Evolutionary conservation across 2,888 invertebrate genomes (phyloP), one percentile per base, ranked within the genome.

Genomic region (Tenthredo livida): DNA sequence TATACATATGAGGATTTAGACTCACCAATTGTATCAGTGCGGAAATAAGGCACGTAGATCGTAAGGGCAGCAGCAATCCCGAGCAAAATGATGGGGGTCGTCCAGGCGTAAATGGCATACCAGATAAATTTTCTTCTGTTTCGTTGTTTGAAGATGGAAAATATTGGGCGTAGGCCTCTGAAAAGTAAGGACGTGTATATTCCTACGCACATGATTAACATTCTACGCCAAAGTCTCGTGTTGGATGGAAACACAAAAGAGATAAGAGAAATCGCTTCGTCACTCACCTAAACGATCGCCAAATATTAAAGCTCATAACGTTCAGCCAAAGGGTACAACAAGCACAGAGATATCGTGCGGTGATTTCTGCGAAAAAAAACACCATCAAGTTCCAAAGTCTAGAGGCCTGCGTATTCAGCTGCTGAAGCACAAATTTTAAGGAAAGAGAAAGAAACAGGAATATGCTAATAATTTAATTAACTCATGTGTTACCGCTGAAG

Each of bases 321-420:
- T 40, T 73, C 25, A 73, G 47, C 73, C 73, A 73, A 4, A 73
- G 15, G 21, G 47, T 40, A 47, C 43, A 73, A 47, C 12, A 21
- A 10, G 6, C 25, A 37, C 17, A 17, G 25, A 29, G 37, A 47
- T 47, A 97, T 92, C 97, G 96, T 77, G 96, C 95, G 88, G 96
- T 94, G 93, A 61, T 61, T 61, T 90, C 92, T 85, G 86, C 87
- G 86, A 65, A 85, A 85, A 77, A 87, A 87, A 70, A 85, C 65
- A 85, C 84, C 77, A 84, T 29, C 0, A n/a, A 58, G 21, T 50
- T 43, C 61, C 82, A 87, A 84, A 78, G 84, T 75, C 4, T 84
- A 50, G 17, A n/a, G 17, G 50, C 6, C n/a, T n/a, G 50, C 50
- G 9, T 6, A 61, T 54, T 67, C 17, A 5, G 3, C 15, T 21